A percentile compares a stretch with the other conserved stretches of the same genome.
phyloP scores from a whole-genome alignment of 2,797 vertebrate species.

The Xiphorhynchus erythropygius region DNA sequence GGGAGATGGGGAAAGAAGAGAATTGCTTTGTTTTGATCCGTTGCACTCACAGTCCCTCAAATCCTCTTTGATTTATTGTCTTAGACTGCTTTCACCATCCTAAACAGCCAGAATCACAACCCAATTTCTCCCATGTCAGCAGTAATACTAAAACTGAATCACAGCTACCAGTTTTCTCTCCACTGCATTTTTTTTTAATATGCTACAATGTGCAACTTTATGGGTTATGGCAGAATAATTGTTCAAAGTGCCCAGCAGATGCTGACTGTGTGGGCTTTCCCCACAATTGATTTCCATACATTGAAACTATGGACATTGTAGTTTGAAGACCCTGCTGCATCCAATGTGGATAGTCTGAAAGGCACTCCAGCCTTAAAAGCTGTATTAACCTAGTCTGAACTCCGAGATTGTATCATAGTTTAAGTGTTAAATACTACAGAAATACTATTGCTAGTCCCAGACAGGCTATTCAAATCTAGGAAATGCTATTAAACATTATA shows the following conservation, averaged over 20 bases:
- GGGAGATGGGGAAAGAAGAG: not conserved
- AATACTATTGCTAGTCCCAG: not conserved
- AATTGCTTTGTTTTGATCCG: conserved; percentile 40
- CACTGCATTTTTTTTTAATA: not conserved
- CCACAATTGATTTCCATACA: not conserved
- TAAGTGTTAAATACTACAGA: not conserved
- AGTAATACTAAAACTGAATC: not conserved
- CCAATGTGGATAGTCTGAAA: not conserved
- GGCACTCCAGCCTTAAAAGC: not conserved
- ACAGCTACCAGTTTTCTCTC: not conserved
- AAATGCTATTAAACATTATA: not conserved
- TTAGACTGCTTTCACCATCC: not conserved
- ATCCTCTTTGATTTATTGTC: conserved; percentile 31
- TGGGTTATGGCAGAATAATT: not conserved
- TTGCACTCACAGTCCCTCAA: not conserved
- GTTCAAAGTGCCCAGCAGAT: not conserved
- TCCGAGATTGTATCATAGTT: not conserved
- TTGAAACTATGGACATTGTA: not conserved
- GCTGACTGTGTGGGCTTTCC: not conserved
- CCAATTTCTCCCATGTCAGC: not conserved
- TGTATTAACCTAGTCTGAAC: not conserved
- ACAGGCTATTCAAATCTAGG: not conserved
- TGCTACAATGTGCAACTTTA: not conserved
- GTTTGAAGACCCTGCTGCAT: not conserved
- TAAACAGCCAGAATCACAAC: not conserved